Base-by-base conservation (phyloP, 2,797 vertebrate genomes). In the Loris lydekkerianus region DNA sequence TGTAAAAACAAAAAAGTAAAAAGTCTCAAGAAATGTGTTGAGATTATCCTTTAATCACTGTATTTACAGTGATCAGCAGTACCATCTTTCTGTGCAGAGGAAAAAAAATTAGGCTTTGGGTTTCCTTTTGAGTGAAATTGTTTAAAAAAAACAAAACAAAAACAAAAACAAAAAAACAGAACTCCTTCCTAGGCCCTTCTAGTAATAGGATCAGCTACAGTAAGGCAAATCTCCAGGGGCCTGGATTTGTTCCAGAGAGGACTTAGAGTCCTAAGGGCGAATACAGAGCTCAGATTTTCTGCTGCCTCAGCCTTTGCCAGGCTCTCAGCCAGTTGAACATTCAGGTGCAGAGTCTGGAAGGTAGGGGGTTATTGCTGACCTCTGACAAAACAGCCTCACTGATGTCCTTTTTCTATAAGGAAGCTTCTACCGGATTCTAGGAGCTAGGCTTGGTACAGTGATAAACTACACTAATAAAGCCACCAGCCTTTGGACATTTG, bases 41-140 rank as follows among this genome's bases (percentile, higher is more conserved):
- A 81, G 46, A 93, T 93, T 85, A 91, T 65, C 56, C 67, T 90
- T 43, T 60, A 76, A 88, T 72, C 83, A 81, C 46, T 87, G 43
- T 60, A 76, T 85, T 72, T 73, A 81, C n/a, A 67, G 27, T 65
- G 13, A 17, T 34, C 25, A 73, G 46, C 75, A 49, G 15, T 21
- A 46, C 63, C 73, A 56, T 29, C 80, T 86, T 94, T 61, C 69
- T 58, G 14, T 86, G 34, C 53, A 46, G 34, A 89, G 40, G 61
- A 67, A 86, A 8, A 53, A 53, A 81, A 73, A 67, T 2, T 14
- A 15, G 31, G 70, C 23, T 34, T 49, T 29, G 27, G 56, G 31
- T 11, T 80, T 69, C 63, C 37, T 75, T 84, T 49, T 67, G 60
- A 53, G 17, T 70, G 73, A 94, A 63, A 84, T 65, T 18, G 29